phyloP scores from a whole-genome alignment of 2,888 invertebrate genomes.

The Oscheius myriophilus region DNA sequence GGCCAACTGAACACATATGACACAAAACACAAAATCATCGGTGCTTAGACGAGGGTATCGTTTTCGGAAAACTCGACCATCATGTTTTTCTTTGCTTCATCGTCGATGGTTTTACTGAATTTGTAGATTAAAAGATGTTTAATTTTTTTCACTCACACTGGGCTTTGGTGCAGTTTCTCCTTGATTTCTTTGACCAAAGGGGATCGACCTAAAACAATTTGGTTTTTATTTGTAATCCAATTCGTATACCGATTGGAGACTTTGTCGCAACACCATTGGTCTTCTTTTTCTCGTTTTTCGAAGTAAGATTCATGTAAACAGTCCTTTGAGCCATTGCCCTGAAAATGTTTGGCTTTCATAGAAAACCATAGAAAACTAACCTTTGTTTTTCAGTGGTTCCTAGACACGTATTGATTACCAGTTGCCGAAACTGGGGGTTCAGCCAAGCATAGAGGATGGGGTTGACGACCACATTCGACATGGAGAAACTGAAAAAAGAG shows the following conservation, averaged over 20 bases:
- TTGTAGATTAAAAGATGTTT: too few relatives aligned
- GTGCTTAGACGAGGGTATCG: constrained; percentile 22
- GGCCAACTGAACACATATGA: constrained; percentile 19
- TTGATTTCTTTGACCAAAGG: neutral
- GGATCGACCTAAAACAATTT: too few relatives aligned
- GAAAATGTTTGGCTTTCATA: neutral
- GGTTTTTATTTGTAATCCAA: too few relatives aligned
- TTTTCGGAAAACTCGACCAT: constrained; percentile 26
- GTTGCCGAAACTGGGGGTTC: constrained; percentile 59
- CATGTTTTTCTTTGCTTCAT: constrained; percentile 8
- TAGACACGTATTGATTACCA: constrained; percentile 50
- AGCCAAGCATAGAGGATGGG: constrained; percentile 66
- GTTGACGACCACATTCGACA: constrained; percentile 61
- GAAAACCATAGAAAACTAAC: neutral
- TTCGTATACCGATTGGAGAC: too few relatives aligned
- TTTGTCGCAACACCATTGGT: constrained; percentile 1
- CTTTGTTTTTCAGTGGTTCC: constrained; percentile 23
- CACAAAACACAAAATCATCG: constrained; percentile 1
- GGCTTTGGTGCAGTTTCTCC: constrained; percentile 3
- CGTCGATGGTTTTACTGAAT: neutral
- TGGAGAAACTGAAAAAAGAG: constrained; percentile 49
- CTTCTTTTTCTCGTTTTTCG: constrained; percentile 12
- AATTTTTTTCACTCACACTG: neutral
- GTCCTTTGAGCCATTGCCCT: constrained; percentile 21
- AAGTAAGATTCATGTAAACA: constrained; percentile 17